phyloP scores from a whole-genome alignment of 1,140 invertebrate genomes.

The Neodiprion fabricii region DNA sequence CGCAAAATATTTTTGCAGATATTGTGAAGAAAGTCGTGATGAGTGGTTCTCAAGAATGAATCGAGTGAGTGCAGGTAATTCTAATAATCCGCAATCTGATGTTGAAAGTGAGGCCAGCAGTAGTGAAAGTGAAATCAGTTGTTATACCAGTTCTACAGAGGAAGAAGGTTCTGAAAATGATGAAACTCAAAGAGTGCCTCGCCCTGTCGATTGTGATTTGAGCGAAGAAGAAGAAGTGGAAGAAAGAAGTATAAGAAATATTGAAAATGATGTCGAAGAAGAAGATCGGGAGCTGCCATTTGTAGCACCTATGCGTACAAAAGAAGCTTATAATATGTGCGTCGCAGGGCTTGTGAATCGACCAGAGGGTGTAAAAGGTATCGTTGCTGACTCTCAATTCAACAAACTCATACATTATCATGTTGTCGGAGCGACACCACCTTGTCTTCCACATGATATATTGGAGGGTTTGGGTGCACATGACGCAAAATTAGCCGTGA shows the following conservation, averaged over 20 bases:
- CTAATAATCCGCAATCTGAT: not conserved
- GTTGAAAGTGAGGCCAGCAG: not conserved
- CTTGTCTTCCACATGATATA: not conserved
- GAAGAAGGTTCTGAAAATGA: not conserved
- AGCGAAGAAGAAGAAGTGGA: not conserved
- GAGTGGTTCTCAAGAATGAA: not conserved
- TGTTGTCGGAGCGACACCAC: not conserved
- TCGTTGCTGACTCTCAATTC: not conserved
- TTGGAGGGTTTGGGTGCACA: not conserved
- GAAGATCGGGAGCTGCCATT: conserved; percentile 2
- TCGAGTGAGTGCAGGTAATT: not conserved
- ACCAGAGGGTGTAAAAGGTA: not conserved
- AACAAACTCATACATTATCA: not conserved
- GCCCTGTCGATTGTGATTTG: not conserved
- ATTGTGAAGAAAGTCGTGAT: conserved; percentile 10
- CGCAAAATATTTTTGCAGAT: conserved; percentile 13
- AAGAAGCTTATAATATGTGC: not conserved
- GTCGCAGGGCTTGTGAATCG: not conserved
- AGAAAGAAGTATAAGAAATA: not conserved
- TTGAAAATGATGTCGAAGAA: not conserved
- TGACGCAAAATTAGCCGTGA: not conserved
- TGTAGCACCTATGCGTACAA: not conserved
- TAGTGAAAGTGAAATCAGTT: not conserved
- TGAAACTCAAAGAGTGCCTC: not conserved
- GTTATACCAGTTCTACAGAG: not conserved